These are phyloP conservation scores for Gastrophysa polygoni DNA, from an alignment of 2,888 invertebrate genomes.

Conservation along the genomic window DNA sequence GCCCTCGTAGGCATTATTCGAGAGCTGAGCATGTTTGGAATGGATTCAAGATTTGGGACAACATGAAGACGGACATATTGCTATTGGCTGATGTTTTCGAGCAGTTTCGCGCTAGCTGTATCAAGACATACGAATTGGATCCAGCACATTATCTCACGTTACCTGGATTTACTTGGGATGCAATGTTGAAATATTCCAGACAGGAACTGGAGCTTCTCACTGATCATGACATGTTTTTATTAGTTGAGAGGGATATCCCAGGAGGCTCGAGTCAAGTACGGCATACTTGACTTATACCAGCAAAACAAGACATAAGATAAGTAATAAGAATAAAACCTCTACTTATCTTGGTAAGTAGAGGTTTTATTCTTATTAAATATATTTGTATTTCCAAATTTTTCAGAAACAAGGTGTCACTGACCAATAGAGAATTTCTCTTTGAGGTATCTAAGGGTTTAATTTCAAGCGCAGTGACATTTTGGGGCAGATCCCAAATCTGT, in stretches of 20 bases:
- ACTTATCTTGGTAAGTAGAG: too few relatives aligned
- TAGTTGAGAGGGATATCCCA: slow-evolving; percentile 17
- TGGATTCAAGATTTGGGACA: slow-evolving; percentile 22
- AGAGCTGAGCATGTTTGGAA: slow-evolving; percentile 20
- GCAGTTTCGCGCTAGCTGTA: background rate
- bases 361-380: too few relatives aligned
- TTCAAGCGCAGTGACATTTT: too few relatives aligned
- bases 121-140: background rate
- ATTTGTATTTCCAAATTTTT: too few relatives aligned
- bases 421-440: too few relatives aligned
- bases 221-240: slow-evolving; percentile 46
- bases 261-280: slow-evolving; percentile 17
- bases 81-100: slow-evolving; percentile 23
- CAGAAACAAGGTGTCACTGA: too few relatives aligned
- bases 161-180: slow-evolving; percentile 49
- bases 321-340: too few relatives aligned
- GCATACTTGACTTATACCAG: too few relatives aligned
- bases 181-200: slow-evolving; percentile 48
- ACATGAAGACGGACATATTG: slow-evolving; percentile 23
- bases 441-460: too few relatives aligned
- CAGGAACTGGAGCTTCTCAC: slow-evolving; percentile 47
- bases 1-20: slow-evolving; percentile 13
- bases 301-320: too few relatives aligned
- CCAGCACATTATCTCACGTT: slow-evolving; percentile 49
- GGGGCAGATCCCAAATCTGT: too few relatives aligned